Evolutionary conservation across 2,888 invertebrate species (phyloP).

Genomic region (Ophion ventricosus): DNA sequence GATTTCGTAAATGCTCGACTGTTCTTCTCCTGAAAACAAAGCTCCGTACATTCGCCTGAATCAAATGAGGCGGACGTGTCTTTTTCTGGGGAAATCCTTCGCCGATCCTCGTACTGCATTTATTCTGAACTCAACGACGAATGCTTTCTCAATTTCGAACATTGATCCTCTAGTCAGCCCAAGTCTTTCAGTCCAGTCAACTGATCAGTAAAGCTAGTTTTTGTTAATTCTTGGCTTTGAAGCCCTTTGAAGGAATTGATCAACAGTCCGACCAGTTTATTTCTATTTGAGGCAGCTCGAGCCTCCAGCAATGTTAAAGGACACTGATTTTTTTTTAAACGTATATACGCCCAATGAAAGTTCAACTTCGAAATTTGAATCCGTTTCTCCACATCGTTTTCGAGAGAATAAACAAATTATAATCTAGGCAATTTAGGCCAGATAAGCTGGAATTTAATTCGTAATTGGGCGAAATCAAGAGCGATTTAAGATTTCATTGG

Average conservation of each 20-base stretch:
- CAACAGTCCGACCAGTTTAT: background rate
- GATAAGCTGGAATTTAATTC: too few relatives aligned
- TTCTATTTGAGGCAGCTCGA: background rate
- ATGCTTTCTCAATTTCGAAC: background rate
- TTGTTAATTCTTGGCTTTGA: background rate
- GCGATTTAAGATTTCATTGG: too few relatives aligned
- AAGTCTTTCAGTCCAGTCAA: background rate
- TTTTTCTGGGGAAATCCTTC: constrained; percentile 32
- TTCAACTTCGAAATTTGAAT: too few relatives aligned
- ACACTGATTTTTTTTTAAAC: too few relatives aligned
- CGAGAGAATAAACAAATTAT: too few relatives aligned
- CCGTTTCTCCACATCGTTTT: too few relatives aligned
- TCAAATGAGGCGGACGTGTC: constrained; percentile 51
- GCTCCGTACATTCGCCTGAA: constrained; percentile 37
- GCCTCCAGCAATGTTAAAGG: too few relatives aligned
- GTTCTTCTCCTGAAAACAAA: constrained; percentile 1
- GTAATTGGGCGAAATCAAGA: too few relatives aligned
- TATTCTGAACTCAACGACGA: constrained; percentile 21
- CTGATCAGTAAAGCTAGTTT: background rate
- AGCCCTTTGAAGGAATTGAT: background rate
- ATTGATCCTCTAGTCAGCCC: background rate
- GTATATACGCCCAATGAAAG: too few relatives aligned
- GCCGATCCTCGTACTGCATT: constrained; percentile 42
- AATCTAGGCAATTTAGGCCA: too few relatives aligned
- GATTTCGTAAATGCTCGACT: constrained; percentile 51